Evolutionary conservation across 1,140 invertebrate genomes (phyloP), one percentile per base, ranked within the genome.

Genomic region (Holotrichia oblita): DNA sequence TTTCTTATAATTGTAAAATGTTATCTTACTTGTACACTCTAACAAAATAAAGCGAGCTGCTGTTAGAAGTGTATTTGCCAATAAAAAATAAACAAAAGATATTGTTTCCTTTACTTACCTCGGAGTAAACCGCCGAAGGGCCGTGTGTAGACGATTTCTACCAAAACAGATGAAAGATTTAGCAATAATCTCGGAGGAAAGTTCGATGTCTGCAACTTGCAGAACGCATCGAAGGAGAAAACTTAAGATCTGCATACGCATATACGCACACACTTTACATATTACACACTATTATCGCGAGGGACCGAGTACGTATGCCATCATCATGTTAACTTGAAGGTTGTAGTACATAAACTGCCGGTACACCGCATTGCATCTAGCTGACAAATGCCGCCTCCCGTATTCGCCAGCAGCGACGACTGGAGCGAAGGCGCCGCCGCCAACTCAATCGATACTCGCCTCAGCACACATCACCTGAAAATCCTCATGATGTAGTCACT

Each of bases 301-400:
- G 27, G 22, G 61, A 20, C 61, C 61, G 61, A 69, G 0, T 20
- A 27, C 61, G 61, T 69, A 69, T 69, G 61, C 61, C 61, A 69
- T 69, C 48, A 55, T 55, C 48, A 55, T 55, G 61, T 69, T 69
- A 69, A 69, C 61, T 69, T 55, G 48, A 17, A 55, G 48, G 48
- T 55, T 55, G 48, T 55, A 55, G 48, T 55, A 69, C 61, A 69
- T 69, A 69, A 74, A 74, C 73, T 74, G 73, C 34, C 73, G 64
- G 24, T n/a, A 44, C 73, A 74, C 73, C 14, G 73, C 73, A 44
- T 40, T 41, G 41, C 34, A 74, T 44, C 41, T 74, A 74, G 73
- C 73, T 74, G 73, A 41, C 73, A 74, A 74, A 74, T 74, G 73
- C 73, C 73, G 73, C 73, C 73, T 74, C 73, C 73, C 73, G 73